phyloP scores from a whole-genome alignment of 1,140 invertebrate species.

The Drosophila punjabiensis region DNA sequence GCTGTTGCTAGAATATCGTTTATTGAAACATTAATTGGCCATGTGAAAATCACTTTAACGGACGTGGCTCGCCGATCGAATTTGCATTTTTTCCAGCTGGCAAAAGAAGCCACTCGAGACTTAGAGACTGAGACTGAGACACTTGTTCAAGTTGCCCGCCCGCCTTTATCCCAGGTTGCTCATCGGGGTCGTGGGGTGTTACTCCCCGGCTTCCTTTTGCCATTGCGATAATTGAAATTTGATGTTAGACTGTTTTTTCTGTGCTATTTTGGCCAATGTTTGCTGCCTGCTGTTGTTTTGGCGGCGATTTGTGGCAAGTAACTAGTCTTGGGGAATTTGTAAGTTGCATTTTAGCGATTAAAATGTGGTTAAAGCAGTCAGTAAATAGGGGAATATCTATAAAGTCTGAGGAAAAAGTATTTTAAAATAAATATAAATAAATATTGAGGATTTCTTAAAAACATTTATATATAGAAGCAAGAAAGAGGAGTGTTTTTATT shows the following conservation, averaged over 20 bases:
- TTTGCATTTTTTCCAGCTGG: constrained; percentile 53
- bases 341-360: not conserved
- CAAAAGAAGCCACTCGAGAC: not conserved
- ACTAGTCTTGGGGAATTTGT: constrained; percentile 1
- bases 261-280: constrained; percentile 22
- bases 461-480: not conserved
- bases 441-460: not conserved
- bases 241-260: constrained; percentile 48
- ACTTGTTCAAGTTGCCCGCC: constrained; percentile 56
- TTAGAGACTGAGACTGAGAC: constrained; percentile 32
- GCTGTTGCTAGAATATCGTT: constrained; percentile 72
- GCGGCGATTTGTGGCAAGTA: constrained; percentile 11
- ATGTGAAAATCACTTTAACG: constrained; percentile 72
- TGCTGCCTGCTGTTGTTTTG: constrained; percentile 23
- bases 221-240: constrained; percentile 76
- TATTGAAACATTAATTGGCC: constrained; percentile 83
- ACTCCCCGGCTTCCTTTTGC: constrained; percentile 57
- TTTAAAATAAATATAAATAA: not conserved
- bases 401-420: not conserved
- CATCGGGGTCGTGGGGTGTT: constrained; percentile 55
- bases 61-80: constrained; percentile 28
- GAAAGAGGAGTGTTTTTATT: too few species aligned
- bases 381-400: not conserved
- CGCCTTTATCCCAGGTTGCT: constrained; percentile 18
- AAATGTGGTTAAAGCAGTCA: not conserved